Percentiles rank a stretch among this genome's conserved stretches.
Conservation (phyloP, 2,797 vertebrate species). For the Pagetopsis macropterus region DNA sequence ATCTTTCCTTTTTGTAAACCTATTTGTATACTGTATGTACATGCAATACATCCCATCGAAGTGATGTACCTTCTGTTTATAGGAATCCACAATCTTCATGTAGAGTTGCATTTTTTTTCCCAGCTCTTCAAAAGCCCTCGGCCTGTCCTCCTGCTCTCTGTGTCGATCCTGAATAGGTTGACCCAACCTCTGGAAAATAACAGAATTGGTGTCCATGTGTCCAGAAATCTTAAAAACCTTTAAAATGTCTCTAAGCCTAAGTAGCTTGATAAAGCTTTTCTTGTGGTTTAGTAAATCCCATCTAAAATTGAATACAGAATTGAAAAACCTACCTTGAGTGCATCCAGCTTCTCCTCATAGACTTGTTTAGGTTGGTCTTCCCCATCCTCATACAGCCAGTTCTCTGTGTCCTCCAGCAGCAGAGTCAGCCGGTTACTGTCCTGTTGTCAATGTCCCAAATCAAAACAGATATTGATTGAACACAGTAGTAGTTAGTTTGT, state of each 20-base stretch:
- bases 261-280: neutral
- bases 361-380: conserved; percentile 94
- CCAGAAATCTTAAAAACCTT: neutral
- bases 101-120: conserved; percentile 93
- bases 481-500: neutral
- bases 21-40: neutral
- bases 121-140: conserved; percentile 92
- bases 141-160: conserved; percentile 92
- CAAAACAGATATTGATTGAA: neutral
- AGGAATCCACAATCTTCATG: conserved; percentile 92
- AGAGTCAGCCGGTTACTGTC: conserved; percentile 88
- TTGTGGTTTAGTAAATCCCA: neutral
- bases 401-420: conserved; percentile 93
- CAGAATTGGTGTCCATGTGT: neutral
- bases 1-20: no score
- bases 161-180: conserved; percentile 92
- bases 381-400: conserved; percentile 96
- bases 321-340: conserved; percentile 83
- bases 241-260: neutral
- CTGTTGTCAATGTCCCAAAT: conserved; percentile 67
- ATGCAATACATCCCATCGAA: neutral
- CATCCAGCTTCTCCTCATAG: conserved; percentile 92
- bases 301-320: conserved; percentile 2
- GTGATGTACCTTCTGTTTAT: conserved; percentile 89
- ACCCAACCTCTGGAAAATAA: conserved; percentile 86